Evolutionary conservation across 2,888 invertebrate species (phyloP).

Genomic region (Oligia latruncula): DNA sequence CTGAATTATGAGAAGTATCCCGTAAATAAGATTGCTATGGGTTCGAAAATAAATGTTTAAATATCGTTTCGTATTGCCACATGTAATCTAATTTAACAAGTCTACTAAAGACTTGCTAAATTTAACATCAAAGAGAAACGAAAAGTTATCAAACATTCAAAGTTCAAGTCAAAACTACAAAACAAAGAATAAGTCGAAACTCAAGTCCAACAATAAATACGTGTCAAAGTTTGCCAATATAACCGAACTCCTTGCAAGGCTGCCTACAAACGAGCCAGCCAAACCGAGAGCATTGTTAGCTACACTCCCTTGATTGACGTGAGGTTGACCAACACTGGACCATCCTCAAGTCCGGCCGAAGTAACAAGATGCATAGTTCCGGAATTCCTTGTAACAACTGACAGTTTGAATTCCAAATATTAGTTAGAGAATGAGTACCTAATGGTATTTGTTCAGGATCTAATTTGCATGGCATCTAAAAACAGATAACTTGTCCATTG

Average conservation of each 20-base stretch:
- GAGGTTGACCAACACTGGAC: conserved; percentile 83
- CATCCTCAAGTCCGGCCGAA: conserved; percentile 72
- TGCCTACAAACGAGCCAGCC: conserved; percentile 57
- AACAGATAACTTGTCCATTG: conserved; percentile 53
- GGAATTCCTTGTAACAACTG: conserved; percentile 70
- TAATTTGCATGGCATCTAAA: conserved; percentile 65
- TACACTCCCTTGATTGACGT: conserved; percentile 85
- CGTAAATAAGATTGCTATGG: conserved; percentile 25
- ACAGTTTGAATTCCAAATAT: conserved; percentile 80
- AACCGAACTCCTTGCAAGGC: conserved; percentile 55
- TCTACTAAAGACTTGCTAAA: background rate
- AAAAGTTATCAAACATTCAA: conserved; percentile 37
- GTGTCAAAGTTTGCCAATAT: conserved; percentile 61
- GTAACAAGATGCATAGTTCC: conserved; percentile 78
- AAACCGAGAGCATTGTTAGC: conserved; percentile 73
- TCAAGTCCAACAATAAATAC: conserved; percentile 60
- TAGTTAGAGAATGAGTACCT: conserved; percentile 77
- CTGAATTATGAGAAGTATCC: conserved; percentile 37
- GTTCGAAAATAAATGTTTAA: background rate
- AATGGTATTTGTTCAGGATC: conserved; percentile 75
- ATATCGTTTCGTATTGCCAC: background rate
- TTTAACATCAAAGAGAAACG: conserved; percentile 25
- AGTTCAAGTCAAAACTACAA: conserved; percentile 34
- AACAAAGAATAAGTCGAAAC: conserved; percentile 50
- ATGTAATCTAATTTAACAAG: background rate